These are phyloP conservation scores for Campopleginae sp. DNA, from an alignment of 2,888 invertebrate genomes.

Conservation along the genomic window DNA sequence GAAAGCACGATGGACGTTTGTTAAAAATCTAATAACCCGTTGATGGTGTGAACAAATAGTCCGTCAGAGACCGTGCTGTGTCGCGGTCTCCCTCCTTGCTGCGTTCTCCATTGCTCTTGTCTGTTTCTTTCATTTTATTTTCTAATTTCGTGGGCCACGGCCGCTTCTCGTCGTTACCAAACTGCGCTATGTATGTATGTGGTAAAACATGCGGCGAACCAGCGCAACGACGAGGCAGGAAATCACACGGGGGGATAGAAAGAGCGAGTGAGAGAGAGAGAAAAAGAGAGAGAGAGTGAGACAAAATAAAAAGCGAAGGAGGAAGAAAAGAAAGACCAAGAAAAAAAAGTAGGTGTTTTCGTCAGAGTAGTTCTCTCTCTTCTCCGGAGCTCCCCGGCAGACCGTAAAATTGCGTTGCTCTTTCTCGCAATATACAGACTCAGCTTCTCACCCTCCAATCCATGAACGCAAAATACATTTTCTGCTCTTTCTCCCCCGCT, in stretches of 20 bases:
- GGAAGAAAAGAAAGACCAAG: constrained; percentile 7
- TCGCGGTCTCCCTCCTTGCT: background rate
- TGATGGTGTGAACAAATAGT: background rate
- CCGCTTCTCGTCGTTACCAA: constrained; percentile 42
- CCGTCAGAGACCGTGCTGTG: background rate
- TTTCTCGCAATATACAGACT: constrained; percentile 39
- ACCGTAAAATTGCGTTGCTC: constrained; percentile 69
- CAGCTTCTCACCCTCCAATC: constrained; percentile 60
- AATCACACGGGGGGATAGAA: constrained; percentile 13
- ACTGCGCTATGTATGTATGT: constrained; percentile 28
- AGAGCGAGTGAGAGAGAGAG: constrained; percentile 11
- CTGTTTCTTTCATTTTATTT: constrained; percentile 61
- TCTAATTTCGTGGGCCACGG: constrained; percentile 63
- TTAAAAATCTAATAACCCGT: background rate
- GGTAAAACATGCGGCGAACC: constrained; percentile 59
- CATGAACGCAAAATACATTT: constrained; percentile 65
- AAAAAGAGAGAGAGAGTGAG: constrained; percentile 15
- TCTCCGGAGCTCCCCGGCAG: constrained; percentile 57
- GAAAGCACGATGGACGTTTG: background rate
- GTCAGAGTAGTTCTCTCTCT: constrained; percentile 62
- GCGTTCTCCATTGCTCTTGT: constrained; percentile 3
- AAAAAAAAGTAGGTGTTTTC: constrained; percentile 67
- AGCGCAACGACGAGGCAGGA: constrained; percentile 45
- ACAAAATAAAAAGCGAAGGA: constrained; percentile 17
- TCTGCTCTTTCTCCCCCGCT: constrained; percentile 16